Conservation (phyloP, 2,797 vertebrate genomes). For the Cyprinodon diabolis region DNA sequence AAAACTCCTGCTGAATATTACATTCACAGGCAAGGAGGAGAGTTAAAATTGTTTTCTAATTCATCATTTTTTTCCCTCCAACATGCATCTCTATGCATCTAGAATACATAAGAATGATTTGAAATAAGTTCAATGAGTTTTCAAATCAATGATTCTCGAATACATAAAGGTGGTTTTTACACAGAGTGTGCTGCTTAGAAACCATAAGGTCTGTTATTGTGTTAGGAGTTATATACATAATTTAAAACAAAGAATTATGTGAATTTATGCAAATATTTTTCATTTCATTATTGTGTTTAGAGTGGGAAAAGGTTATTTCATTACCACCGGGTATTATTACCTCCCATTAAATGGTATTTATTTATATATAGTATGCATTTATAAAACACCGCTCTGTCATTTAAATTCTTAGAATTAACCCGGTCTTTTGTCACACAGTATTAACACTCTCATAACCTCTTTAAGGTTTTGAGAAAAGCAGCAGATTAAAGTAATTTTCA, state of each 20-base stretch:
- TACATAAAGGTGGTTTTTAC: slow-evolving; percentile 16
- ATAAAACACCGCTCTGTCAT: background rate
- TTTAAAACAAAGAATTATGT: background rate
- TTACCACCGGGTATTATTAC: background rate
- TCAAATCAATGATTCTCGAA: slow-evolving; percentile 31
- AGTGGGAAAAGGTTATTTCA: background rate
- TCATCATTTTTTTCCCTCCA: slow-evolving; percentile 52
- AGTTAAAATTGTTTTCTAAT: slow-evolving; percentile 64
- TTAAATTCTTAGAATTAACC: background rate
- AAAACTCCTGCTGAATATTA: slow-evolving; percentile 51
- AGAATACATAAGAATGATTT: slow-evolving; percentile 55
- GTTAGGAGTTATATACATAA: background rate
- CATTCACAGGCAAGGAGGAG: slow-evolving; percentile 44
- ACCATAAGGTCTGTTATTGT: background rate
- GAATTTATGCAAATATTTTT: background rate
- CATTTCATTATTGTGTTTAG: background rate
- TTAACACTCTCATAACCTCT: background rate
- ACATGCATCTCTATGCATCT: slow-evolving; percentile 25
- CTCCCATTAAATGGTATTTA: background rate
- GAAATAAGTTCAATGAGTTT: slow-evolving; percentile 33
- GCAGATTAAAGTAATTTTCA: background rate
- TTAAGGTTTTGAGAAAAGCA: background rate
- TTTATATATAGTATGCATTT: background rate
- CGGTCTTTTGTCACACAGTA: background rate
- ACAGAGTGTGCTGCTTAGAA: slow-evolving; percentile 3